Conservation (phyloP, 2,797 vertebrate species). For the Rhynchotus rufescens region DNA sequence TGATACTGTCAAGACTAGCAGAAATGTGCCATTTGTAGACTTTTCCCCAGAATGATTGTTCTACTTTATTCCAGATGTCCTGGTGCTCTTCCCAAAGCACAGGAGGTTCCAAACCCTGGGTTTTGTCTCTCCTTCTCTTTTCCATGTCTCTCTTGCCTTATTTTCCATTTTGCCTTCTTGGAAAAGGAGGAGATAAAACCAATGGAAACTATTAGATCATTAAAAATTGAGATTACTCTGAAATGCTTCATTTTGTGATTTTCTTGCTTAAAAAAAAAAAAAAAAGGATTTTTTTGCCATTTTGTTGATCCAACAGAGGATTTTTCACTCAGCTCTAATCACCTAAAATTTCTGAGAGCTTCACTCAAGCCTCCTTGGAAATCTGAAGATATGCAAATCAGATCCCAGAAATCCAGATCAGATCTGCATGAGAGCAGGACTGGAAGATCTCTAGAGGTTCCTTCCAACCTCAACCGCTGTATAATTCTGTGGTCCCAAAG, state of each 20-base stretch:
- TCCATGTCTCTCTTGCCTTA: background rate
- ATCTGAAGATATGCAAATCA: background rate
- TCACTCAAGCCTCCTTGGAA: background rate
- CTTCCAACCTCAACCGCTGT: no score
- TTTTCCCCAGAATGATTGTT: background rate
- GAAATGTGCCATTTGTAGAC: rapidly evolving
- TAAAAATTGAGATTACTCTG: background rate
- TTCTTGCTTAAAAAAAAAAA: background rate
- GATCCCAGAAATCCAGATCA: background rate
- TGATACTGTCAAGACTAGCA: background rate
- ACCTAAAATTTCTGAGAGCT: background rate
- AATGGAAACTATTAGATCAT: background rate
- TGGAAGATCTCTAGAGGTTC: no score
- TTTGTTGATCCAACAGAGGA: background rate
- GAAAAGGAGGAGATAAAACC: background rate
- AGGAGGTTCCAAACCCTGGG: background rate
- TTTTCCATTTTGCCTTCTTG: background rate
- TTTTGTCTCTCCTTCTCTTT: background rate
- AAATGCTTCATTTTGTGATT: background rate
- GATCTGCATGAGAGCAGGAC: no score
- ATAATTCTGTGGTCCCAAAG: background rate
- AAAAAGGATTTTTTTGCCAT: rapidly evolving
- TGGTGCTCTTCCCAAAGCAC: background rate
- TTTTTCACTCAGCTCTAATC: background rate
- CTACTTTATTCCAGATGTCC: background rate